phyloP scores from a whole-genome alignment of 2,797 vertebrate species.

The Mallotus villosus region DNA sequence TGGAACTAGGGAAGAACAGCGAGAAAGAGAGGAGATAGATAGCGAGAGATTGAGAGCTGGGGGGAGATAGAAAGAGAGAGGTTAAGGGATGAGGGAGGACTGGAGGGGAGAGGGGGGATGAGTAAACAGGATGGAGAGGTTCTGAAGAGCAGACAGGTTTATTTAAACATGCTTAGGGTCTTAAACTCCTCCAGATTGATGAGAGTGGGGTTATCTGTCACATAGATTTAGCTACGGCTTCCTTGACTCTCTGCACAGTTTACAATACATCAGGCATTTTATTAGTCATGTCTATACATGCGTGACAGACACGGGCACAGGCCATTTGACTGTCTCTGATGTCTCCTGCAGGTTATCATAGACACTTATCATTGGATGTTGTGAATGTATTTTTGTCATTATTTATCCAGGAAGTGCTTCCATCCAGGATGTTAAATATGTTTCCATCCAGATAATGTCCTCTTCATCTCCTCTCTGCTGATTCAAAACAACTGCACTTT shows the following conservation, averaged over 20 bases:
- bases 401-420: no score
- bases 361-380: slow-evolving; percentile 24
- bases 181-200: slow-evolving; percentile 45
- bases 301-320: not conserved
- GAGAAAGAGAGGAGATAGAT: no score
- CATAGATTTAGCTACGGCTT: slow-evolving; percentile 33
- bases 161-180: slow-evolving; percentile 54
- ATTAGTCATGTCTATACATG: slow-evolving; percentile 38
- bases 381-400: not conserved
- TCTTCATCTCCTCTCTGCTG: no score
- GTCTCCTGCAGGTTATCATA: not conserved
- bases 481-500: no score
- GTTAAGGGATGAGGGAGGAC: slow-evolving; percentile 15
- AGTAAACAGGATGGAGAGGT: slow-evolving; percentile 36
- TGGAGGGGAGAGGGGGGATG: not conserved
- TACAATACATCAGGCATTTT: slow-evolving; percentile 20
- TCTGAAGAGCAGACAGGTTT: slow-evolving; percentile 43
- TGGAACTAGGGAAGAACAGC: no score
- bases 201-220: slow-evolving; percentile 30
- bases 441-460: not conserved
- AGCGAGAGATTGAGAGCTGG: no score
- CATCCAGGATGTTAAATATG: not conserved
- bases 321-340: not conserved
- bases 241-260: slow-evolving; percentile 26
- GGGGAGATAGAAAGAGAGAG: not conserved